Evolutionary conservation across 2,113 vertebrate species (phyloP), one percentile per base, ranked within the genome.

Genomic region (Ciconia stormi): DNA sequence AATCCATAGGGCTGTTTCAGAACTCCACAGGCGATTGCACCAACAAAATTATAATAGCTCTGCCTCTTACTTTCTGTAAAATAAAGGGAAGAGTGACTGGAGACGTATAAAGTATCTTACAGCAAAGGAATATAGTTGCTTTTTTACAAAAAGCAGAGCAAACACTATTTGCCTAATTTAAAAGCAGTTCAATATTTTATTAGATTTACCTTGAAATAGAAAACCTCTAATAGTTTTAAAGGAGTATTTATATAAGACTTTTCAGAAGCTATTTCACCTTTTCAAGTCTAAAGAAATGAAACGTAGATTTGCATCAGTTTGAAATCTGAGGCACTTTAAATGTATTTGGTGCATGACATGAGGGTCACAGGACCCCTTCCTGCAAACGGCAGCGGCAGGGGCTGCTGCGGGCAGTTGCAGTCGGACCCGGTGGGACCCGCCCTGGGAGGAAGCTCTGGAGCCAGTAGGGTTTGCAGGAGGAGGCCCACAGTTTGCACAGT

Each of bases 301-400:
- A 59, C 6, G 42, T 84, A 36, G 47, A 56, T 73, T 72, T 91
- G 63, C 58, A 42, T 86, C 82, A 12, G 69, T 76, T 79, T 61
- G 93, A 92, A 92, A 62, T 65, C 74, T 56, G 87, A 96, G 76
- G 84, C 93, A 82, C 84, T 93, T 89, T 42, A 40, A 46, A 26
- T 13, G 7, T 76, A 11, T 74, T 87, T 32, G 88, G 77, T 94
- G 82, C 49, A 26, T 67, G 89, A 32, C 16, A 7, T 4, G 46
- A 50, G 79, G 58, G 87, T 52, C 56, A 9, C 16, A 14, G 53
- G 58, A 36, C 71, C 70, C 73, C 16, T 11, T 44, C 71, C 85
- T 55, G 36, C 77, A 59, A 20, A 26, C 3, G 25, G 66, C 80
- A 58, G 65, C 0, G 1, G 19, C 4, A 1, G 47, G 56, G 13